A percentile compares a stretch with the other conserved stretches of the same genome.
Conservation (phyloP, 2,888 invertebrate genomes). For the Mesorhabditis sp. region DNA sequence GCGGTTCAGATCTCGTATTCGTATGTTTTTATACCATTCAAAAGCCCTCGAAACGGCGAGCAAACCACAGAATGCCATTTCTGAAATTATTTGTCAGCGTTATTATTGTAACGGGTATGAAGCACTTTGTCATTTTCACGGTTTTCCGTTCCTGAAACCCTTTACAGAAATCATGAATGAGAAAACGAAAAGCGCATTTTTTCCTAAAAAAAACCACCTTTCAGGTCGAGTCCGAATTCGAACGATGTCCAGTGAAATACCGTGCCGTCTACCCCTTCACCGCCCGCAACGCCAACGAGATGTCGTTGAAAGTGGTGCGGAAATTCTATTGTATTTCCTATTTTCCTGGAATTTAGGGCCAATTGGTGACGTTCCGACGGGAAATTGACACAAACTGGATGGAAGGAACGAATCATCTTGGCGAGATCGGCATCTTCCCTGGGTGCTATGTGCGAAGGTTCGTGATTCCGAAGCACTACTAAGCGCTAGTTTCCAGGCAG, state of each 20-base stretch:
- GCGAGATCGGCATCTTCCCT: slow-evolving; percentile 52
- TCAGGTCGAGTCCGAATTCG: slow-evolving; percentile 8
- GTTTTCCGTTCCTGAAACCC: too few species aligned
- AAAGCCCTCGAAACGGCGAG: too few species aligned
- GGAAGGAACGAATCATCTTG: slow-evolving; percentile 45
- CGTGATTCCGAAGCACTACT: not conserved
- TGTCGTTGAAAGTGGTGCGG: slow-evolving; percentile 39
- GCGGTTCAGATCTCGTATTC: not conserved
- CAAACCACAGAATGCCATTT: too few species aligned
- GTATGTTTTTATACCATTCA: too few species aligned
- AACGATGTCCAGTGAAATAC: slow-evolving; percentile 24
- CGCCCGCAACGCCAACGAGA: slow-evolving; percentile 42
- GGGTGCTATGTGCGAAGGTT: slow-evolving; percentile 37
- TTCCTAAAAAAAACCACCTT: not conserved
- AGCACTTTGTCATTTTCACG: too few species aligned
- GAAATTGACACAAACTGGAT: slow-evolving; percentile 49
- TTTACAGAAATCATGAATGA: too few species aligned
- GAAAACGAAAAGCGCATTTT: too few species aligned
- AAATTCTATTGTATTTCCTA: slow-evolving; percentile 5
- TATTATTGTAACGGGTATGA: too few species aligned
- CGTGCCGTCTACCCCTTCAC: slow-evolving; percentile 48
- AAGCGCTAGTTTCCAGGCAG: not conserved
- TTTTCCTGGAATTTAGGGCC: slow-evolving; percentile 29
- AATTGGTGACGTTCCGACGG: slow-evolving; percentile 35
- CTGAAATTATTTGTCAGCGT: too few species aligned